Base-by-base conservation (phyloP, 1,140 invertebrate species). In the Pygmarrhopalites habei region DNA sequence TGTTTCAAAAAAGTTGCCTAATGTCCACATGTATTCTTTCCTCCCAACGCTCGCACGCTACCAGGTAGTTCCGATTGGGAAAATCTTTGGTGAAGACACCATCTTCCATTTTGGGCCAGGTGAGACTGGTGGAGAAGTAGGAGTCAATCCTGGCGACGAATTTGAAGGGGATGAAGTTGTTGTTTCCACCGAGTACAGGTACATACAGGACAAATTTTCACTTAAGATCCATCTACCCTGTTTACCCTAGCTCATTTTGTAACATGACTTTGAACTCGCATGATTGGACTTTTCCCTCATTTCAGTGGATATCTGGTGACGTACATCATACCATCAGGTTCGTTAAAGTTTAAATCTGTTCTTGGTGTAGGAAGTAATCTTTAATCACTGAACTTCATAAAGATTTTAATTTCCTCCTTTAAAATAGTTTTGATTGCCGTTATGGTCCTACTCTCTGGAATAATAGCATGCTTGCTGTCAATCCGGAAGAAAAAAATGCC, bases 391-490 rank as follows among this genome's bases (percentile, higher is more conserved):
- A 92, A 91, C 64, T 85, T 96, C 15, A 81, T 95, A 44, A 92
- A 35, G 5, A 35, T 35, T 35, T 7, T 35, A 35, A 7, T 92
- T 0, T 88, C 87, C 0, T 83, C 32, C 15, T 35, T 35, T 35
- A 7, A 15, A 15, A 7, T 35, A 7, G 15, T 95, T 19, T 90
- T 96, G 10, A 92, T 96, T 61, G 83, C 88, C 0, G 84, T 84
- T 7, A 95, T 96, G 88, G 78, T 96, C 1, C 75, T 95, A 0
- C 78, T 95, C 5, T 90, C 92, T 0, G 85, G 86, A 0, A 79
- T 95, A 17, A 85, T 95, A 30, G 93, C 92, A 0, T 95, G 92
- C 73, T 82, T 92, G 35, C 76, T 96, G 17, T 94, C 95, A 74
- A 81, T 88, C 73, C 71, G 74, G 68, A 79, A 75, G 68, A 78